Base-by-base conservation (phyloP, 1,140 invertebrate species). In the Colletes latitarsis region DNA sequence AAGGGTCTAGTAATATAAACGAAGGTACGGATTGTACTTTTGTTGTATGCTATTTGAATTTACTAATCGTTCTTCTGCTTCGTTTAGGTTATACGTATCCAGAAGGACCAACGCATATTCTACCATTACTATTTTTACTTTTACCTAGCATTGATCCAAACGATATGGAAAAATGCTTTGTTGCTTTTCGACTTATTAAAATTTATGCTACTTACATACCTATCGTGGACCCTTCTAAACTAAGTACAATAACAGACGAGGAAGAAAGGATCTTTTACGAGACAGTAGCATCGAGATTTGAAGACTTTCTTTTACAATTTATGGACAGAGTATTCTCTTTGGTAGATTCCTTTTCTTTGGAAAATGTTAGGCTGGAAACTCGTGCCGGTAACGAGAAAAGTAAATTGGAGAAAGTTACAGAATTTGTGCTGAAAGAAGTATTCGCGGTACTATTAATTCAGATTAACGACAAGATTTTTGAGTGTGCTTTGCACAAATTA, bases 91-190 rank as follows among this genome's bases (percentile, higher is more conserved):
- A 94, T 60, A 94, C 93, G 74, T 97, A 96, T 91, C 94, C 96
- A 9, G 96, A 97, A 90, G 97, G 97, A 15, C 96, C 96, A 43
- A 95, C 95, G 0, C 96, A 98, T 88, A 95, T 98, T 0, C 94
- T 99, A 5, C 97, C 97, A 1, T 92, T 99, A 6, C 92, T 99
- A 4, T 95, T 97, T 86, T 95, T 95, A 1, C 94, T 96, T 1
- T 91, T 99, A 15, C 98, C 98, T 0, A 98, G 97, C 8, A 96
- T 99, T 60, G 98, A 99, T 93, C 96, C 97, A 0, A 99, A 99
- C 89, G 98, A 99, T 92, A 94, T 96, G 52, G 95, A 95, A 77
- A 99, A 99, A 89, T 97, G 95, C 79, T 94, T 97, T 86, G 95
- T 96, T 46, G 95, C 97, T 0, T 95, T 98, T 82, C 95, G 97